Evolutionary conservation across 2,888 invertebrate species (phyloP), one percentile per base, ranked within the genome.

Genomic region (Leptopilina drosophilae): DNA sequence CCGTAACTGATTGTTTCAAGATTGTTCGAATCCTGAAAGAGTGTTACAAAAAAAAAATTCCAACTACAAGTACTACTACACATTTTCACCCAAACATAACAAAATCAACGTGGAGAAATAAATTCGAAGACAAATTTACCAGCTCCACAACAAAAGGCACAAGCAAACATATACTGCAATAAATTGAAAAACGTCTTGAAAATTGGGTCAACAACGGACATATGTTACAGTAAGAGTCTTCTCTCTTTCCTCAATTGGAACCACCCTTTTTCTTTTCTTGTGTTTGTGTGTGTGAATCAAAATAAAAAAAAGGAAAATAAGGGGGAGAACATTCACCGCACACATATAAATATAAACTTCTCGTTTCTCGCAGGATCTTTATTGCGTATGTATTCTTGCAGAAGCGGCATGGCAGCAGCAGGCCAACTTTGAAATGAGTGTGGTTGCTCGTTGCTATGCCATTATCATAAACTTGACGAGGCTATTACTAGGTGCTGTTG

Each of bases 391-490:
- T 64, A 64, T 64, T 64, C 26, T 64, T 33, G 33, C 64, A 33
- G 40, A 9, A 62, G 62, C 62, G 15, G 20, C 46, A 42, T 5
- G 33, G 67, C 66, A 46, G 5, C 33, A 73, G 56, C 73, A 73
- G 56, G 56, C 33, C 33, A 73, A 53, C 56, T 73, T 73, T 26
- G 56, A 73, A 73, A 73, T 56, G 56, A 73, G 73, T 40, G 73
- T 73, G 73, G 69, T 73, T 73, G 33, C 69, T 73, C 56, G 53
- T 73, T 53, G 53, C 69, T 33, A 56, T 73, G 56, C 53, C 69
- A 73, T 73, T 73, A 73, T 73, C 69, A 73, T 73, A 73, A 73
- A 73, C 69, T 73, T 73, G 69, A 56, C 53, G 14, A 26, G 69
- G 53, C 26, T 69, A 69, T 69, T 69, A 69, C 69, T 69, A 69